phyloP scores from a whole-genome alignment of 2,888 invertebrate genomes.

The Branchinecta sandiegonensis region DNA sequence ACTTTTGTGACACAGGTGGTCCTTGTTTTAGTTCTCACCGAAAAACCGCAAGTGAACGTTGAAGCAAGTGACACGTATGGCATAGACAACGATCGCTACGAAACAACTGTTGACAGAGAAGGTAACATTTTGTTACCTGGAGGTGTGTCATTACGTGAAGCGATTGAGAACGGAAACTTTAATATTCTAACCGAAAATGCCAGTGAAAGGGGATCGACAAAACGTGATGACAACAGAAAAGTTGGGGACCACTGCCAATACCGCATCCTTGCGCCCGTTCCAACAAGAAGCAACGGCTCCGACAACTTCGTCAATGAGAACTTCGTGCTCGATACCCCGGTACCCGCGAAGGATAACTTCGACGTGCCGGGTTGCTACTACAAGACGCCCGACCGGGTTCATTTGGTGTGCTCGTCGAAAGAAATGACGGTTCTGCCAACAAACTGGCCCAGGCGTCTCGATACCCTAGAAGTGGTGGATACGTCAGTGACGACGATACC shows the following conservation, averaged over 20 bases:
- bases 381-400: background rate
- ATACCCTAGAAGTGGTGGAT: constrained; percentile 18
- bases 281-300: constrained; percentile 1
- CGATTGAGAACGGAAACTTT: background rate
- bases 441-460: constrained; percentile 17
- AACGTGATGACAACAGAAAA: too few relatives aligned
- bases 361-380: constrained; percentile 8
- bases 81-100: background rate
- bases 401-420: constrained; percentile 14
- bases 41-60: too few relatives aligned
- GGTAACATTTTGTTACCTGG: constrained; percentile 11
- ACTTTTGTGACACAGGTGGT: too few relatives aligned
- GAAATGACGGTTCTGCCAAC: constrained; percentile 18
- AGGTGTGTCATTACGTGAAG: background rate
- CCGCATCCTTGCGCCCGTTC: background rate
- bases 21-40: too few relatives aligned
- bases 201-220: too few relatives aligned
- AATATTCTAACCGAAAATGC: background rate
- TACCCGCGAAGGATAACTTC: background rate
- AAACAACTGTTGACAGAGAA: background rate
- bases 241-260: background rate
- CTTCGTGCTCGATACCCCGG: background rate
- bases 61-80: background rate
- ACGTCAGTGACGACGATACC: constrained; percentile 18
- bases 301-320: background rate